Percentiles rank a stretch among this genome's conserved stretches.
Conservation (phyloP, 2,888 invertebrate species). For the Perizoma flavofasciatum region DNA sequence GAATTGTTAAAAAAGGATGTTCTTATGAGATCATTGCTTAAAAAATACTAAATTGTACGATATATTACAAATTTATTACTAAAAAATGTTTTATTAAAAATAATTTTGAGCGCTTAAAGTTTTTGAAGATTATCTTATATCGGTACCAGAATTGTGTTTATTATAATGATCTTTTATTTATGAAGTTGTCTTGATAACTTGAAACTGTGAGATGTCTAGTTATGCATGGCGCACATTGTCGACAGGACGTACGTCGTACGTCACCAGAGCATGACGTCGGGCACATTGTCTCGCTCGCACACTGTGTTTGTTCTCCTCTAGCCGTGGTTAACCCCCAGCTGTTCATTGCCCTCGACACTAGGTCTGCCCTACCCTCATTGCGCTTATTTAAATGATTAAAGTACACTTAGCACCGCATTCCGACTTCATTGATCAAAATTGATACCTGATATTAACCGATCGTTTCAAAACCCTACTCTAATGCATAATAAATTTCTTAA, state of each 20-base stretch:
- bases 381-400: constrained; percentile 50
- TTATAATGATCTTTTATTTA: background rate
- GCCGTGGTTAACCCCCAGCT: constrained; percentile 49
- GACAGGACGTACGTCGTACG: constrained; percentile 67
- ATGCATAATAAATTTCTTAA: background rate
- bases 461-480: background rate
- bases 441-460: constrained; percentile 4
- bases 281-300: constrained; percentile 52
- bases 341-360: constrained; percentile 61
- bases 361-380: constrained; percentile 56
- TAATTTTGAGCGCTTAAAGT: background rate
- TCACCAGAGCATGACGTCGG: constrained; percentile 74
- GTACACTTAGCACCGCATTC: constrained; percentile 33
- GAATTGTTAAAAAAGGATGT: background rate
- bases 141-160: background rate
- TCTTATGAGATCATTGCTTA: no score
- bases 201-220: constrained; percentile 51
- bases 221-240: constrained; percentile 52
- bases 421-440: constrained; percentile 28
- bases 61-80: no score
- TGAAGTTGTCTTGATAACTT: constrained; percentile 40
- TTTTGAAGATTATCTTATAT: background rate
- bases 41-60: no score
- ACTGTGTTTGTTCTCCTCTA: constrained; percentile 46
- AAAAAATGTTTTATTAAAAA: no score